phyloP scores from a whole-genome alignment of 1,140 invertebrate species.

The Euglossa dilemma region DNA sequence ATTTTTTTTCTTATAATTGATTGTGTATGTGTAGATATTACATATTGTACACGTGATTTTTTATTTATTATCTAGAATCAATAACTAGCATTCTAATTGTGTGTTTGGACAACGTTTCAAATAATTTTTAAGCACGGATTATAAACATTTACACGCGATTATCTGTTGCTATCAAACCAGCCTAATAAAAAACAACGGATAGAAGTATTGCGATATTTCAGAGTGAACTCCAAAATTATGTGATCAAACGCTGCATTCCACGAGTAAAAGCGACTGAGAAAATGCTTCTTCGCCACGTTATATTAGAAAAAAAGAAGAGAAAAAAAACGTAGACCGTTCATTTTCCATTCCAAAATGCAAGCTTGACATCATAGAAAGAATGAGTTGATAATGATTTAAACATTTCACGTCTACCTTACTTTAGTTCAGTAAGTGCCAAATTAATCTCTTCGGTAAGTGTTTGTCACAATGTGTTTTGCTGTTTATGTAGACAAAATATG shows the following conservation, averaged over 20 bases:
- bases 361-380: background rate
- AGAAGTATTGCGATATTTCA: background rate
- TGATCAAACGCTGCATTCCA: background rate
- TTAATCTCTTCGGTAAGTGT: background rate
- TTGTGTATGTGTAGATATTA: too few relatives aligned
- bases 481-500: background rate
- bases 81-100: too few relatives aligned
- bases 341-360: background rate
- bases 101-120: background rate
- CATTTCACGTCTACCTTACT: background rate
- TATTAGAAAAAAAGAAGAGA: too few relatives aligned
- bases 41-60: too few relatives aligned
- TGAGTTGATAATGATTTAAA: background rate
- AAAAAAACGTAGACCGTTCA: background rate
- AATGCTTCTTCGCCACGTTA: background rate
- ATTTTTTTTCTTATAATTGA: too few relatives aligned
- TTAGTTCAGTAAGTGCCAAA: background rate
- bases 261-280: background rate
- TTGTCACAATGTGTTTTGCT: background rate
- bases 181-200: background rate
- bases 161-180: background rate
- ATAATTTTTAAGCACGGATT: background rate
- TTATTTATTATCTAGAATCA: too few relatives aligned
- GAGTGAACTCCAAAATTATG: background rate
- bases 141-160: background rate